Evolutionary conservation across 2,113 vertebrate species (phyloP).

Genomic region (Oreotrochilus melanogaster): DNA sequence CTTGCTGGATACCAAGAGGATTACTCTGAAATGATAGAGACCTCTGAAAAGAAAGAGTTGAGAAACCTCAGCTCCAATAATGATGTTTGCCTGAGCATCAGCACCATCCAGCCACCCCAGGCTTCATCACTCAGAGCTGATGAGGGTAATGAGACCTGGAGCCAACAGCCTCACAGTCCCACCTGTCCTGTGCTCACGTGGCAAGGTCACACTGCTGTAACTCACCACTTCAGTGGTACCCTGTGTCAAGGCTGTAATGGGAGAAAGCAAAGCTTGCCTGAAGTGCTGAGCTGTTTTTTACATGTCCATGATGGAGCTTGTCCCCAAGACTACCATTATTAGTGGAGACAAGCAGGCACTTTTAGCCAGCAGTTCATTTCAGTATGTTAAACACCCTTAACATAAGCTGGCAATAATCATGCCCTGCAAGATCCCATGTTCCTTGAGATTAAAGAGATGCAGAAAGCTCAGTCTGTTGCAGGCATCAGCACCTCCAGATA

Average conservation of each 20-base stretch:
- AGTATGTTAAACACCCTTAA: not conserved
- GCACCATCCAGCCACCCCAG: too few species aligned
- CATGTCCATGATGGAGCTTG: not conserved
- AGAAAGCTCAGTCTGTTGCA: not conserved
- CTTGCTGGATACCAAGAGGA: too few species aligned
- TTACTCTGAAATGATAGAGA: too few species aligned
- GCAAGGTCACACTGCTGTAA: not conserved
- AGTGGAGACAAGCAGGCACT: not conserved
- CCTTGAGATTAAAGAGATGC: not conserved
- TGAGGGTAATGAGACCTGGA: too few species aligned
- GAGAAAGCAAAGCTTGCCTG: not conserved
- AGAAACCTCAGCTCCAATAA: too few species aligned
- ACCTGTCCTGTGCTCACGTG: not conserved
- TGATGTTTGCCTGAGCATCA: too few species aligned
- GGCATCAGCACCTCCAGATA: not conserved
- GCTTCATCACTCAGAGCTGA: too few species aligned
- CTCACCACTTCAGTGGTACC: not conserved
- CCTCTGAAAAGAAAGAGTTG: too few species aligned
- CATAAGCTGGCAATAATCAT: not conserved
- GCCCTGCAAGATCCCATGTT: not conserved
- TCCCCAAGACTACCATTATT: not conserved
- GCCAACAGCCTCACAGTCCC: too few species aligned
- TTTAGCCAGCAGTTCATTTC: not conserved
- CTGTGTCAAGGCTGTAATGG: not conserved
- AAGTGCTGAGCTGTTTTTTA: not conserved